Evolutionary conservation across 1,140 invertebrate genomes (phyloP).

Genomic region (Heliconius congener): DNA sequence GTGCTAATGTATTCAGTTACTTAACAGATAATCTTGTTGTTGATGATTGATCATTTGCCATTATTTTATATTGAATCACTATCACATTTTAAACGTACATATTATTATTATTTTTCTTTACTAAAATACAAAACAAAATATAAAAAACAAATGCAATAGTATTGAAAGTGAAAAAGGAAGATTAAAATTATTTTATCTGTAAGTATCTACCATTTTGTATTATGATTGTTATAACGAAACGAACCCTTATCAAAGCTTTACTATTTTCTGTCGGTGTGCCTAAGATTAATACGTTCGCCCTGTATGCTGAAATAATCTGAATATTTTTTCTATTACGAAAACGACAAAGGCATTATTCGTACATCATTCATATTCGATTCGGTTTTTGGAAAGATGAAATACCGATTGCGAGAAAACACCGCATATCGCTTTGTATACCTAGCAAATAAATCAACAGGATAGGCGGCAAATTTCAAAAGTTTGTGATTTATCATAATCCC

Average conservation of each 20-base stretch:
- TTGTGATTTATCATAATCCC: constrained; percentile 79
- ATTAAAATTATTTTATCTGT: not conserved
- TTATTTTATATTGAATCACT: no score
- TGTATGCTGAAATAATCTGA: constrained; percentile 17
- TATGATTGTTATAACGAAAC: not conserved
- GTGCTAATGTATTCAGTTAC: no score
- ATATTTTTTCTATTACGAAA: constrained; percentile 29
- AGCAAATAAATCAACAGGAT: constrained; percentile 68
- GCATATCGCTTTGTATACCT: constrained; percentile 63
- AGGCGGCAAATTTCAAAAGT: constrained; percentile 75
- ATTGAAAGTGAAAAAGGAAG: not conserved
- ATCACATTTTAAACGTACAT: no score
- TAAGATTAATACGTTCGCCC: constrained; percentile 5
- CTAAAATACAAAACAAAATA: no score
- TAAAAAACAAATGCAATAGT: not conserved
- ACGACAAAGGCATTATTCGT: constrained; percentile 33
- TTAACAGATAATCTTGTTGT: no score
- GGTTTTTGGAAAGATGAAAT: constrained; percentile 37
- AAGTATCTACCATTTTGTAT: not conserved
- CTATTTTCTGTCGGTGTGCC: not conserved
- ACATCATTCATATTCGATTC: constrained; percentile 36
- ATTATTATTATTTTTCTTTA: no score
- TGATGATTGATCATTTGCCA: no score
- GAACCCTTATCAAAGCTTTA: constrained; percentile 8
- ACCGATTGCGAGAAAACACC: constrained; percentile 52